Percentiles rank a stretch among this genome's conserved stretches.
Conservation (phyloP, 2,797 vertebrate species). For the Pristis pectinata region DNA sequence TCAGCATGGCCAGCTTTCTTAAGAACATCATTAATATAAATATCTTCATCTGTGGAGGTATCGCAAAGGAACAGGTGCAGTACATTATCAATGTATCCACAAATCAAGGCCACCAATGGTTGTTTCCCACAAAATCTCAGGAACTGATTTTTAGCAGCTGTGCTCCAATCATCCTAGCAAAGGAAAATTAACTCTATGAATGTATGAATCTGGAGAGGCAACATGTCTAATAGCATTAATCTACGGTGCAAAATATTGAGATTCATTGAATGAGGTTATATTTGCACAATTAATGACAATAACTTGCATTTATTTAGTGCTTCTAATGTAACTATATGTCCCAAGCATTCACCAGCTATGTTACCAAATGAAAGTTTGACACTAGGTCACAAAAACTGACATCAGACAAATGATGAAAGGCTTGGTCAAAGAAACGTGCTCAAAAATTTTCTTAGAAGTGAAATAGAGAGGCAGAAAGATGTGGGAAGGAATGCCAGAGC, state of each 20-base stretch:
- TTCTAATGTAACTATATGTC: too few relatives aligned
- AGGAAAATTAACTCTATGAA: constrained; percentile 8
- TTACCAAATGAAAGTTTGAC: too few relatives aligned
- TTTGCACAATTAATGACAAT: background rate
- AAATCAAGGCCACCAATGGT: constrained; percentile 71
- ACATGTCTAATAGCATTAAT: background rate
- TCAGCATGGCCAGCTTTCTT: constrained; percentile 62
- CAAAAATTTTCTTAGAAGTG: too few relatives aligned
- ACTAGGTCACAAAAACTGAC: too few relatives aligned
- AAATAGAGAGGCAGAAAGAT: too few relatives aligned
- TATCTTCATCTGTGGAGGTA: constrained; percentile 70
- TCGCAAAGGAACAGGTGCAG: constrained; percentile 84
- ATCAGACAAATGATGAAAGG: too few relatives aligned
- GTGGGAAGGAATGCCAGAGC: too few relatives aligned
- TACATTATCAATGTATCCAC: constrained; percentile 69
- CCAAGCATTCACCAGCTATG: too few relatives aligned
- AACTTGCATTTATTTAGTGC: too few relatives aligned
- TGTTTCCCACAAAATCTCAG: constrained; percentile 66
- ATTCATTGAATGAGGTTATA: background rate
- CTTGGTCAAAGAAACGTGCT: too few relatives aligned
- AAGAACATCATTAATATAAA: constrained; percentile 73
- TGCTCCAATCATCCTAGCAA: constrained; percentile 68
- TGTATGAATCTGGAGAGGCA: background rate
- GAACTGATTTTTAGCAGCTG: constrained; percentile 63
- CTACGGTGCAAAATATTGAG: background rate